A percentile compares a stretch with the other conserved stretches of the same genome.
phyloP scores from a whole-genome alignment of 2,113 vertebrate genomes.

The Notarius lentiginosus region DNA sequence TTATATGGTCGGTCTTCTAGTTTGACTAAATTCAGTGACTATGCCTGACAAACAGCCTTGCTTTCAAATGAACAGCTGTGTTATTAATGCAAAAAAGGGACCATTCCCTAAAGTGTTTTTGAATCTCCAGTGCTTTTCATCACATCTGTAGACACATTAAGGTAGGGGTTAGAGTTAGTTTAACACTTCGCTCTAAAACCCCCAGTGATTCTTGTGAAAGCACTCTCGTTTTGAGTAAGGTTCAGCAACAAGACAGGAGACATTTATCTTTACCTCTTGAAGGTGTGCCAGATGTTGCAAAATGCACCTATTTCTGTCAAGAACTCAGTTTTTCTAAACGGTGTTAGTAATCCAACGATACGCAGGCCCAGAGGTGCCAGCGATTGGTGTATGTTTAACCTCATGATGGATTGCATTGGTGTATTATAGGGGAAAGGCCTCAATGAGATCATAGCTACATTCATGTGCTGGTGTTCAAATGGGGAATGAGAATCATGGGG shows the following conservation, averaged over 20 bases:
- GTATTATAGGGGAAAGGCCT: constrained; percentile 40
- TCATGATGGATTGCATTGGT: constrained; percentile 46
- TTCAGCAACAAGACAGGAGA: constrained; percentile 24
- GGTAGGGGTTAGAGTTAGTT: constrained; percentile 27
- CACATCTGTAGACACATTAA: constrained; percentile 30
- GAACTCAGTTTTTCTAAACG: constrained; percentile 36
- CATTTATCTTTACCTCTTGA: constrained; percentile 23
- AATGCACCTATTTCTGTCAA: constrained; percentile 37
- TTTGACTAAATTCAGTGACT: constrained; percentile 20
- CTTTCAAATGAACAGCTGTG: constrained; percentile 41
- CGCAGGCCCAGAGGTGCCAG: constrained; percentile 38
- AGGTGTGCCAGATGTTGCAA: constrained; percentile 33
- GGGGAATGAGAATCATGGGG: neutral
- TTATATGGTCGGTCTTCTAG: neutral
- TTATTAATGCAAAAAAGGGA: constrained; percentile 27
- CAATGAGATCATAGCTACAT: constrained; percentile 43
- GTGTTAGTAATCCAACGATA: constrained; percentile 44
- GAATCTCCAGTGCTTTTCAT: constrained; percentile 21
- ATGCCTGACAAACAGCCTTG: constrained; percentile 21
- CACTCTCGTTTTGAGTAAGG: constrained; percentile 8
- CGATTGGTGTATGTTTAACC: constrained; percentile 42
- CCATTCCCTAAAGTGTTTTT: constrained; percentile 26
- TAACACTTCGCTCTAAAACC: constrained; percentile 35
- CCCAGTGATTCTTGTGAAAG: neutral
- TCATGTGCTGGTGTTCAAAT: constrained; percentile 26